Evolutionary conservation across 2,113 vertebrate genomes (phyloP).

Genomic region (Stercorarius parasiticus): DNA sequence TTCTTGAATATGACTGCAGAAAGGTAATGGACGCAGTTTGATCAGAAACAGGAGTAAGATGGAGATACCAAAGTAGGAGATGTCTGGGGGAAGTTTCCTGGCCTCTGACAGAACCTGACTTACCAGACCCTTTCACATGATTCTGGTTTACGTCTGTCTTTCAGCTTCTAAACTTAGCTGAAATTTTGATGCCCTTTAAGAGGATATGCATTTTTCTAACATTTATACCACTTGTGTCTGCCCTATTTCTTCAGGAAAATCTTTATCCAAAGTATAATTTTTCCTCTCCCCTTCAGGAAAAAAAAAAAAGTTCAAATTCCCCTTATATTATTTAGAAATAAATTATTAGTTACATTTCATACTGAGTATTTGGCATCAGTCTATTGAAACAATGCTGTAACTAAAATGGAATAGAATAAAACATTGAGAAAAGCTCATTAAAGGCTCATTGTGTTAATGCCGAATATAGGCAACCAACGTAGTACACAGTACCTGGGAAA

Average conservation of each 20-base stretch:
- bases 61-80: background rate
- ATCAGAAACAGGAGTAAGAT: background rate
- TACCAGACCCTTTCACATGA: background rate
- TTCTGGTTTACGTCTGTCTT: background rate
- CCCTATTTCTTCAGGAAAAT: background rate
- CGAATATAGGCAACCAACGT: background rate
- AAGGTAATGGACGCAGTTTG: background rate
- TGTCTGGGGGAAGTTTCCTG: background rate
- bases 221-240: background rate
- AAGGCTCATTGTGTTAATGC: background rate
- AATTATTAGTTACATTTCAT: background rate
- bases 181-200: background rate
- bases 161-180: background rate
- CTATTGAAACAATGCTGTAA: background rate
- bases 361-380: background rate
- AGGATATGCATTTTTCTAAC: background rate
- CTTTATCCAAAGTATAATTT: background rate
- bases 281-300: background rate
- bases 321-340: background rate
- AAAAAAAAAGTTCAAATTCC: background rate
- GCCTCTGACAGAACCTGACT: background rate
- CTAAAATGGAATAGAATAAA: background rate
- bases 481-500: background rate
- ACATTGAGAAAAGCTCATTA: background rate
- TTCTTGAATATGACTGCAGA: background rate